Conservation (phyloP, 2,113 vertebrate species). For the Bubalus kerabau region DNA sequence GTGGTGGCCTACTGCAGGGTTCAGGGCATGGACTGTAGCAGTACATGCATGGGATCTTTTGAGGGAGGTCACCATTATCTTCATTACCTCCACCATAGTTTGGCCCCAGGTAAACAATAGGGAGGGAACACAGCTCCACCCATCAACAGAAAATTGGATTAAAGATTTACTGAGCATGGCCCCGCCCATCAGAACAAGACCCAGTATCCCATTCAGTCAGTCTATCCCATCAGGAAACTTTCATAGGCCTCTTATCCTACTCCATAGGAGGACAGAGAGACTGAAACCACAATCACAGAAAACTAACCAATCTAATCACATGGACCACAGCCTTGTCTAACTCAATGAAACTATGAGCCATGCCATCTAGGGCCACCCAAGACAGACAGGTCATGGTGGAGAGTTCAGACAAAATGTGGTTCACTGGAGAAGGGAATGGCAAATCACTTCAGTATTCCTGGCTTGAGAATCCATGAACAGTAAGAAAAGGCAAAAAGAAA, state of each 20-base stretch:
- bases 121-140: background rate
- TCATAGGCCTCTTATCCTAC: background rate
- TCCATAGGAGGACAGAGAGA: background rate
- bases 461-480: background rate
- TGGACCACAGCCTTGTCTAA: background rate
- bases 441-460: background rate
- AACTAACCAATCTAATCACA: background rate
- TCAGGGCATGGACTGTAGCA: background rate
- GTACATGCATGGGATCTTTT: background rate
- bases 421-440: background rate
- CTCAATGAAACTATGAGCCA: background rate
- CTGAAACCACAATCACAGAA: background rate
- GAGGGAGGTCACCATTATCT: background rate
- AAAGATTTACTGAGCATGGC: background rate
- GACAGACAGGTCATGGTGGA: rapidly evolving
- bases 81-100: background rate
- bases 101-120: background rate
- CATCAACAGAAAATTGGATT: background rate
- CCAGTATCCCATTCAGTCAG: background rate
- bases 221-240: background rate
- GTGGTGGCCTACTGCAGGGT: background rate
- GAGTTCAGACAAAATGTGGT: background rate
- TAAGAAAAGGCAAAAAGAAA: background rate
- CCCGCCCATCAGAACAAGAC: background rate
- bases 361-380: background rate